These are phyloP conservation scores for Centropus bengalensis DNA, from an alignment of 2,113 vertebrate species.

Conservation along the genomic window DNA sequence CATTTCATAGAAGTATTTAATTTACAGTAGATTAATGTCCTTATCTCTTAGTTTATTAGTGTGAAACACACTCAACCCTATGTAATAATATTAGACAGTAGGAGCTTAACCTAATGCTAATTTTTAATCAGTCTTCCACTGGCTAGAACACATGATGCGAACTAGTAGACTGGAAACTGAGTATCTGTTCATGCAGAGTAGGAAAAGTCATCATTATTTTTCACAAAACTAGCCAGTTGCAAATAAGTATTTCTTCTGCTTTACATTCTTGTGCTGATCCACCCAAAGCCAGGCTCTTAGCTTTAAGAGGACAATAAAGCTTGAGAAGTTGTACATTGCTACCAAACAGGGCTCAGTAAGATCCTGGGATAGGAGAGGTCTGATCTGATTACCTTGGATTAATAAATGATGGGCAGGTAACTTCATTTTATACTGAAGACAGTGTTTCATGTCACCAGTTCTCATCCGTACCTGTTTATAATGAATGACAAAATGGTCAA, in stretches of 20 bases:
- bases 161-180: neutral
- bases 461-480: neutral
- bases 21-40: slow-evolving; percentile 70
- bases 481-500: neutral
- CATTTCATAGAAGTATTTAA: slow-evolving; percentile 14
- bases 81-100: slow-evolving; percentile 65
- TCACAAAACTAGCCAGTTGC: neutral
- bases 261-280: slow-evolving; percentile 9
- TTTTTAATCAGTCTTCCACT: slow-evolving; percentile 6
- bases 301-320: neutral
- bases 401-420: neutral
- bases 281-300: neutral
- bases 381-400: slow-evolving; percentile 14
- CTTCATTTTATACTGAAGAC: neutral
- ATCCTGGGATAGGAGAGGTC: neutral
- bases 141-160: neutral
- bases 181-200: neutral
- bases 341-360: neutral
- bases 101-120: slow-evolving; percentile 40
- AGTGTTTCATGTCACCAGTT: neutral
- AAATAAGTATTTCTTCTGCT: neutral
- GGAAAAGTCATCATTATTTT: neutral
- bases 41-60: slow-evolving; percentile 66
- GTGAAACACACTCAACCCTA: slow-evolving; percentile 58
- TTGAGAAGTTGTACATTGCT: neutral